These are phyloP conservation scores for Lepetodrilus schrolli DNA, from an alignment of 2,888 invertebrate genomes.

Conservation along the genomic window DNA sequence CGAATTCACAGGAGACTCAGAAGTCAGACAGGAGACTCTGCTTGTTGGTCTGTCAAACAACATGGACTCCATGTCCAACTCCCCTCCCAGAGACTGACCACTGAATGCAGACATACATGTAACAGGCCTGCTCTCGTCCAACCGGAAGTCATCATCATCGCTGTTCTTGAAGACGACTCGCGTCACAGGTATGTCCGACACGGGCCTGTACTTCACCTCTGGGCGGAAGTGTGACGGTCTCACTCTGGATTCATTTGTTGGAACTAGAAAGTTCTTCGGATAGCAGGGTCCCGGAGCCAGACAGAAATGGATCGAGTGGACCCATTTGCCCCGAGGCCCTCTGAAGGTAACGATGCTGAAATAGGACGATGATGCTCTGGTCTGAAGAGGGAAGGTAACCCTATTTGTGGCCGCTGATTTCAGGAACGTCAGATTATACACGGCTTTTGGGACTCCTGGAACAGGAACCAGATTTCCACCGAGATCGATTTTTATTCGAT, in stretches of 20 bases:
- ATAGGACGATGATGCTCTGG: background rate
- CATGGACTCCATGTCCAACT: background rate
- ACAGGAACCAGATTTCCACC: background rate
- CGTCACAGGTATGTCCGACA: slow-evolving; percentile 4
- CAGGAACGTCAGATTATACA: slow-evolving; percentile 2
- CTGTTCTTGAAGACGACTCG: background rate
- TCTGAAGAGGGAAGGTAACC: slow-evolving; percentile 2
- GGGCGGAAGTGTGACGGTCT: background rate
- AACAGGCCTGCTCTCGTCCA: background rate
- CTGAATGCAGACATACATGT: background rate
- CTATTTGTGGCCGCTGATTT: background rate
- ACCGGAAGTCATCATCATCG: background rate
- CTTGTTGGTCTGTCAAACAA: background rate
- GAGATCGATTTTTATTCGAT: slow-evolving; percentile 9
- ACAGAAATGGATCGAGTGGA: slow-evolving; percentile 1
- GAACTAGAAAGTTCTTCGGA: background rate
- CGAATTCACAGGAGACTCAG: background rate
- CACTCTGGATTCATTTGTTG: background rate
- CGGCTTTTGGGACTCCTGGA: background rate
- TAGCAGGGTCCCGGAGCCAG: background rate
- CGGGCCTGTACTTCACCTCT: background rate
- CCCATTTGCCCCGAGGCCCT: background rate
- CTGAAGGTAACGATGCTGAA: slow-evolving; percentile 11
- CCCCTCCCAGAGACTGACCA: background rate
- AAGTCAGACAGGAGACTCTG: background rate